Conservation (phyloP, 2,888 invertebrate species). For the Rhingia campestris region DNA sequence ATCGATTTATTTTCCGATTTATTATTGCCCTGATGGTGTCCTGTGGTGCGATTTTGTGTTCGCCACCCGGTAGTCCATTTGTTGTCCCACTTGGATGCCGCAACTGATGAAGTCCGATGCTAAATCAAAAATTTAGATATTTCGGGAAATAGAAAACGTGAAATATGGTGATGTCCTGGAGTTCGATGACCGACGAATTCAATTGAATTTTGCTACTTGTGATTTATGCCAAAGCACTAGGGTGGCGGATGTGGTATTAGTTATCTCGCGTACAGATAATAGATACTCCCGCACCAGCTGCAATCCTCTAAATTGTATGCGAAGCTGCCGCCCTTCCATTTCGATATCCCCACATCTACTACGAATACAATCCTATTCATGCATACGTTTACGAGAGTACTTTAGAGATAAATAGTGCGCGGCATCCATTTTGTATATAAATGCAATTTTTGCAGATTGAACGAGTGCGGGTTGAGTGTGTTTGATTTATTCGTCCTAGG, state of each 20-base stretch:
- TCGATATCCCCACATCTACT: neutral
- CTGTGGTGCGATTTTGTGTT: constrained; percentile 39
- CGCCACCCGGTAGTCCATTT: constrained; percentile 36
- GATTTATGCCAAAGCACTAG: constrained; percentile 38
- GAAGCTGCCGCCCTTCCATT: neutral
- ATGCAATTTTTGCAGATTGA: constrained; percentile 30
- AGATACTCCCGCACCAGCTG: constrained; percentile 2
- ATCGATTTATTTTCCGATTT: constrained; percentile 73
- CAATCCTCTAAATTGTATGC: constrained; percentile 41
- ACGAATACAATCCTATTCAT: too few species aligned
- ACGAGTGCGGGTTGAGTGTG: constrained; percentile 2
- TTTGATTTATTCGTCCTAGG: constrained; percentile 52
- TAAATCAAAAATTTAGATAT: constrained; percentile 70
- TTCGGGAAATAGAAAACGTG: constrained; percentile 71
- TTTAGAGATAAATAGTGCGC: constrained; percentile 35
- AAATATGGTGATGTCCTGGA: constrained; percentile 44
- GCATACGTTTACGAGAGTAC: too few species aligned
- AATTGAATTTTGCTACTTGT: constrained; percentile 54
- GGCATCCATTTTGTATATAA: constrained; percentile 32
- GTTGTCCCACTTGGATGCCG: constrained; percentile 6
- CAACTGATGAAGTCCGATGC: constrained; percentile 13
- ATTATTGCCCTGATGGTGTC: constrained; percentile 61
- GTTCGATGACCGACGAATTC: constrained; percentile 63
- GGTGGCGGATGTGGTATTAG: constrained; percentile 65
- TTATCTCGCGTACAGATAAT: constrained; percentile 45